Conservation (phyloP, 1,140 invertebrate genomes). For the Delia radicum region DNA sequence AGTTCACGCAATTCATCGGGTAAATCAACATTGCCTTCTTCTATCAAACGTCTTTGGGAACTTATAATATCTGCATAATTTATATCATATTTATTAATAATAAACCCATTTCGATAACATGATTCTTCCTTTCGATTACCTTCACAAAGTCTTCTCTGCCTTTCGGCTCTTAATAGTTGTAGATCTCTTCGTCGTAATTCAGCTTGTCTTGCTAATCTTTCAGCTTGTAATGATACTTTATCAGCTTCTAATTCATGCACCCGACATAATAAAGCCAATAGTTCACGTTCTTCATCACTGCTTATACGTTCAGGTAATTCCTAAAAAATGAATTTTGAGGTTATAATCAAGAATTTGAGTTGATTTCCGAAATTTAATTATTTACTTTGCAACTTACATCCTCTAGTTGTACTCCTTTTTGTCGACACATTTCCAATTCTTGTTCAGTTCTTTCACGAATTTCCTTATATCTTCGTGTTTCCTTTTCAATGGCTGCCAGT, state of each 20-base stretch:
- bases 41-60: conserved; percentile 80
- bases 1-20: conserved; percentile 80
- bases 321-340: conserved; percentile 61
- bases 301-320: conserved; percentile 79
- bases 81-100: background rate
- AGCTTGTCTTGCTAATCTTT: conserved; percentile 73
- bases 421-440: conserved; percentile 74
- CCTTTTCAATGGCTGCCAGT: conserved; percentile 78
- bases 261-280: conserved; percentile 76
- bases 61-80: conserved; percentile 74
- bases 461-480: conserved; percentile 77
- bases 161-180: conserved; percentile 77
- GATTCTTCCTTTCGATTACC: conserved; percentile 85
- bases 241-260: conserved; percentile 91
- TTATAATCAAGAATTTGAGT: background rate
- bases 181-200: conserved; percentile 82
- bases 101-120: conserved; percentile 75
- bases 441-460: conserved; percentile 73
- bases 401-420: conserved; percentile 74
- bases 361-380: background rate
- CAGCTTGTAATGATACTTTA: conserved; percentile 86
- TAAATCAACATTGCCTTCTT: conserved; percentile 69
- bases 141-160: conserved; percentile 83
- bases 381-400: conserved; percentile 64
- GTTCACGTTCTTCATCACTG: conserved; percentile 83